These are phyloP conservation scores for Penelope pileata DNA, from an alignment of 2,113 vertebrate genomes.

Conservation along the genomic window DNA sequence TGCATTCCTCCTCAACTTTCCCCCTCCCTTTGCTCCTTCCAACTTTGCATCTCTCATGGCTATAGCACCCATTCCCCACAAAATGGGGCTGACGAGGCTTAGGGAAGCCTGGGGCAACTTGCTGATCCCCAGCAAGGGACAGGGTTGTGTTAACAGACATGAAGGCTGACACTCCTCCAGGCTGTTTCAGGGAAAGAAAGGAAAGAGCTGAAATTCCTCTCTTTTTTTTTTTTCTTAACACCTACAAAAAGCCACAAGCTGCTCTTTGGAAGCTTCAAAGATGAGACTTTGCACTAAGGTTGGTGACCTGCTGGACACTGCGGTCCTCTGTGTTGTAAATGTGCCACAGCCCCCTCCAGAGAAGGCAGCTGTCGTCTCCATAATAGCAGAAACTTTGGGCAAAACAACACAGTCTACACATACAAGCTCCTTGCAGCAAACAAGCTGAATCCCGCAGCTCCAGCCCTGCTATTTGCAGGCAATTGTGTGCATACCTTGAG, in stretches of 20 bases:
- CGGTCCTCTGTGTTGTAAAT: not conserved
- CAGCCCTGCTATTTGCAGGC: not conserved
- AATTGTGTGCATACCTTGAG: rapidly evolving
- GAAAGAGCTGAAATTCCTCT: not conserved
- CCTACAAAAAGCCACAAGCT: not conserved
- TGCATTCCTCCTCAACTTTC: not conserved
- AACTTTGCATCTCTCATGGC: not conserved
- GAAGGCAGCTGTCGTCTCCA: not conserved
- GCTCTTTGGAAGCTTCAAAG: not conserved
- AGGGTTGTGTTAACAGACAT: rapidly evolving
- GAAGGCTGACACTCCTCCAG: not conserved
- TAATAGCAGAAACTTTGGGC: not conserved
- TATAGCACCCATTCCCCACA: not conserved
- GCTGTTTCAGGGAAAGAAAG: not conserved
- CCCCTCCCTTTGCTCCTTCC: not conserved
- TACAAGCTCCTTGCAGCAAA: not conserved
- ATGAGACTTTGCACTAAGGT: not conserved
- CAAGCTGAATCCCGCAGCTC: not conserved
- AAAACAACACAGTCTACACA: not conserved
- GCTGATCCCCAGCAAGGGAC: not conserved
- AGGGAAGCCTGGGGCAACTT: not conserved
- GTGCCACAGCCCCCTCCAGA: not conserved
- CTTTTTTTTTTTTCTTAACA: not conserved
- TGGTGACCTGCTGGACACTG: not conserved
- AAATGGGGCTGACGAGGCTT: not conserved